Base-by-base conservation (phyloP, 2,797 vertebrate species). In the Mareca strepera region DNA sequence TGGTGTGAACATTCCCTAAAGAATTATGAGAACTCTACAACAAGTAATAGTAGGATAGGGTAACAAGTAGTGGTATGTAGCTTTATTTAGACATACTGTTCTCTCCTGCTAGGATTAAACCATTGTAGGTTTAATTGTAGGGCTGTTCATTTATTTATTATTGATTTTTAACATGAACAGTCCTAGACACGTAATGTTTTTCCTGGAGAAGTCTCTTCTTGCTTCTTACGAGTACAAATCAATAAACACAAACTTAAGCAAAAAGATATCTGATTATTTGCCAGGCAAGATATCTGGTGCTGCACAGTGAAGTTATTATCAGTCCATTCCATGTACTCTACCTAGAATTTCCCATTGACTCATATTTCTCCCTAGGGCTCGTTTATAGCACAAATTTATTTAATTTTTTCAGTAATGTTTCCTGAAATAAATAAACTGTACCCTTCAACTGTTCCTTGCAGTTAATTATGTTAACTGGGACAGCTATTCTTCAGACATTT, bases 391-490 rank as follows among this genome's bases (percentile, higher is more conserved):
- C 28, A 35, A 39, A 62, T 63, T 79, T 72, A 58, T 77, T 89
- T 85, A 33, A 33, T 73, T 90, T 86, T 88, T 91, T 63, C 31
- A 76, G 35, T 85, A 79, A 44, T 1, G 1, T 74, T 93, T 93
- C 60, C 75, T 77, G 56, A 82, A 87, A 92, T 86, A 94, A 94
- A 90, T 73, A 88, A 84, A 82, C 55, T 12, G 4, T 67, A 64
- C 41, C 83, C 53, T 93, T 96, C 75, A 92, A 20, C 74, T 89
- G 81, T 88, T 84, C 68, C 84, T 88, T 92, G 83, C 31, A 87
- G 75, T 94, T 94, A 96, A 95, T 96, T 95, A 89, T 50, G 78
- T 94, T 92, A 96, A 95, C 90, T 96, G 81, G 95, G 96, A 74
- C 96, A 95, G 88, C 95, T 92, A 96, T 95, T 96, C 91, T 96